These are phyloP conservation scores for Drosophila sechellia DNA, from an alignment of 1,140 invertebrate species.

Conservation along the genomic window DNA sequence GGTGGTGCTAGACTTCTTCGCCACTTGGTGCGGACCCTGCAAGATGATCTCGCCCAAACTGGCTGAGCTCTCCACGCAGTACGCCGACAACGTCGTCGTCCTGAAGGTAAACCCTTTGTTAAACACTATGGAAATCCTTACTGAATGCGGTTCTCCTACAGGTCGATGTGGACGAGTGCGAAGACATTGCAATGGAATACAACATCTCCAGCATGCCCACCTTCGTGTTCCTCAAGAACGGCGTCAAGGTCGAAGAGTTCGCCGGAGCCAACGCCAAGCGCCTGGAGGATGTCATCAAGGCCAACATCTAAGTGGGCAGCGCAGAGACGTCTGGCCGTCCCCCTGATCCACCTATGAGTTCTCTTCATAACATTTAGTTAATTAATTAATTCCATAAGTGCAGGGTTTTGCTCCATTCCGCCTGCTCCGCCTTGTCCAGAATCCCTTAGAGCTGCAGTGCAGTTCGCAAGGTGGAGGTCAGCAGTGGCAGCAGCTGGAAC, in stretches of 20 bases:
- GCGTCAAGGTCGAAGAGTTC: slow-evolving; percentile 89
- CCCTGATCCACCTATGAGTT: slow-evolving; percentile 42
- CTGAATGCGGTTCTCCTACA: slow-evolving; percentile 84
- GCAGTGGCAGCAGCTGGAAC: slow-evolving; percentile 14
- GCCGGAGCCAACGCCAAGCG: slow-evolving; percentile 92
- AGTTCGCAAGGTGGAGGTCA: not conserved
- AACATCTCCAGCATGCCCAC: slow-evolving; percentile 96
- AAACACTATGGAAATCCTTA: not conserved
- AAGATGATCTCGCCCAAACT: slow-evolving; percentile 94
- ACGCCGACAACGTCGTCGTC: slow-evolving; percentile 85
- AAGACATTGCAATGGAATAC: slow-evolving; percentile 92
- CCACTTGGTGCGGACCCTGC: slow-evolving; percentile 95
- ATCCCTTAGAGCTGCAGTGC: slow-evolving; percentile 22
- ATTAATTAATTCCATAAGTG: slow-evolving; percentile 70
- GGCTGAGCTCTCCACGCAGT: slow-evolving; percentile 87
- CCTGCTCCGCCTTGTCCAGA: not conserved
- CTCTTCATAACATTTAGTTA: slow-evolving; percentile 61
- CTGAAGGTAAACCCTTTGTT: slow-evolving; percentile 85
- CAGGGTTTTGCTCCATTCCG: slow-evolving; percentile 37
- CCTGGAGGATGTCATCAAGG: slow-evolving; percentile 84
- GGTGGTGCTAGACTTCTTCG: slow-evolving; percentile 95
- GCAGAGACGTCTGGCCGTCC: slow-evolving; percentile 23
- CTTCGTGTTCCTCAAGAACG: slow-evolving; percentile 94
- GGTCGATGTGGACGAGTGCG: slow-evolving; percentile 96
- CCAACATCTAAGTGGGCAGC: slow-evolving; percentile 42